Evolutionary conservation across 1,140 invertebrate genomes (phyloP).

Genomic region (Chionoecetes opilio): DNA sequence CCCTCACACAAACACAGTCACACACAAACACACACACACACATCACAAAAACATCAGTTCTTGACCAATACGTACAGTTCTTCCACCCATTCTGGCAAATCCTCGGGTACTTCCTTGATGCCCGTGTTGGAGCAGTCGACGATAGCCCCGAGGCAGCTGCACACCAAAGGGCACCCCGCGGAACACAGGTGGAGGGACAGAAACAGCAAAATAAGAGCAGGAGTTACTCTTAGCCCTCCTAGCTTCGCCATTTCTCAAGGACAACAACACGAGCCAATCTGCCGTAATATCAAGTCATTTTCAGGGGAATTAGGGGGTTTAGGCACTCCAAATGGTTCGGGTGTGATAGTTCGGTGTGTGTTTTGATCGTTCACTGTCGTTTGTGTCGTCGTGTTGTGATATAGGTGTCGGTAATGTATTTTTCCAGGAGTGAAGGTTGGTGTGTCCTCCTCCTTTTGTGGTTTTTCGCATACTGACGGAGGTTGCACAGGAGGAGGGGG

Average conservation of each 20-base stretch:
- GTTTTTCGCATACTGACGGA: slow-evolving; percentile 40
- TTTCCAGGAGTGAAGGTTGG: background rate
- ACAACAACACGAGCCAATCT: slow-evolving; percentile 35
- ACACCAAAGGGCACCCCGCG: slow-evolving; percentile 49
- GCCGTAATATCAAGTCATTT: background rate
- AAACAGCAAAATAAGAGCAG: background rate
- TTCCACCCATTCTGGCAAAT: slow-evolving; percentile 60
- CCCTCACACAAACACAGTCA: background rate
- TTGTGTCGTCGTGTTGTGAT: background rate
- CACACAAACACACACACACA: background rate
- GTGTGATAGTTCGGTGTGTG: background rate
- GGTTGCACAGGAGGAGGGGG: too few relatives aligned
- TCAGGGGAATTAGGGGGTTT: background rate
- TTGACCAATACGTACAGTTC: slow-evolving; percentile 55
- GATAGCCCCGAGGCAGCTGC: slow-evolving; percentile 61
- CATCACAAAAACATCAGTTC: too few relatives aligned
- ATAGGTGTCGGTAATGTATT: background rate
- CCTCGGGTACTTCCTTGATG: slow-evolving; percentile 45
- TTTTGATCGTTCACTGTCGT: background rate
- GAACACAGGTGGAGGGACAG: background rate
- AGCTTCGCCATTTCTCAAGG: slow-evolving; percentile 56
- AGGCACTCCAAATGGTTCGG: background rate
- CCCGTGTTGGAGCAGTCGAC: slow-evolving; percentile 65
- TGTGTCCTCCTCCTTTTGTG: background rate
- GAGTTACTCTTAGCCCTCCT: background rate